Evolutionary conservation across 1,140 invertebrate genomes (phyloP), one percentile per base, ranked within the genome.

Genomic region (Drosophila kepulauana): DNA sequence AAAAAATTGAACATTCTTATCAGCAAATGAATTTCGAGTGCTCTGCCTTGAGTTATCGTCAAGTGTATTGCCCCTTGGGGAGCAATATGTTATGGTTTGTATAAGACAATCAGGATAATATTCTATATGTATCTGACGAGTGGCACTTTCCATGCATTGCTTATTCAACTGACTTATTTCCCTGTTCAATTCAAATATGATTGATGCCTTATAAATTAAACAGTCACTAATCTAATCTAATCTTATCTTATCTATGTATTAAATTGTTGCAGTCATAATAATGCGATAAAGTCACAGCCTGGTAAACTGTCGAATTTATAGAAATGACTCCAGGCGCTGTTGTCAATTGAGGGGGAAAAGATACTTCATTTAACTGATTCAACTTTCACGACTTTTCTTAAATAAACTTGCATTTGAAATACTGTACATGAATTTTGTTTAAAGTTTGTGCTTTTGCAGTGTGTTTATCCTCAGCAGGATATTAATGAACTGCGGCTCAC

Each of bases 41-140:
- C 10, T 70, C 2, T 7, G 10, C 13, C 15, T 28, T 45, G 28
- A 8, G 38, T 46, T 70, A 70, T 70, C 59, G 38, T 20, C 7
- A 41, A 48, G 41, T 46, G 30, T 16, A 51, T 51, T 51, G 8
- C 16, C 30, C 6, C 25, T 5, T 11, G 45, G 45, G 41, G 5
- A 41, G 16, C 56, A 43, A 58, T 58, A 43, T 45, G 10, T 49
- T 49, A 1, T 46, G 25, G 25, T 61, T 4, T 43, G 6, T 69
- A 79, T 75, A 80, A 66, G 54, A 5, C 51, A 64, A 69, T 62
- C 59, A 49, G 75, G 41, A 79, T 68, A 62, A 71, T 76, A 49
- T 25, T 25, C 0, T 25, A 25, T 25, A 4, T 25, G 3, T 62
- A 62, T 58, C 20, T 45, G 28, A 35, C 33, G 13, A 71, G 20